Evolutionary conservation across 1,140 invertebrate species (phyloP), one percentile per base, ranked within the genome.

Genomic region (Centruroides sculpturatus): DNA sequence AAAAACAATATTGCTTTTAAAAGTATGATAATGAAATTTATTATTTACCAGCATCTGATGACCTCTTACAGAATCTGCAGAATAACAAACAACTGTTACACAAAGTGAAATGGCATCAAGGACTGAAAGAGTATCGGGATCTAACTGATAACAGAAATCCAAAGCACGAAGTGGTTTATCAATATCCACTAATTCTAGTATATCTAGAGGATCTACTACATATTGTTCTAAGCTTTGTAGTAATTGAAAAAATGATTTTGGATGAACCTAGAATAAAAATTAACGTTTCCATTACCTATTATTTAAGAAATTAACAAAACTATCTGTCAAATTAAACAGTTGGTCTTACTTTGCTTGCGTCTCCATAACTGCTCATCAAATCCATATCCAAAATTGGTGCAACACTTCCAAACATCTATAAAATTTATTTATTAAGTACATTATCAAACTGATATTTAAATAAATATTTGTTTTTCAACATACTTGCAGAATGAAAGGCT

Each of bases 31-130:
- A 57, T 47, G 23, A 51, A 36, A 35, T 4, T 35, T 35, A 48
- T 49, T 23, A 66, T 59, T 63, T 54, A 80, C 77, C 69, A 99
- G 78, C 95, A 99, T 99, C 76, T 99, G 96, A 74, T 94, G 91
- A 48, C 92, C 92, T 65, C 97, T 78, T 55, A 88, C 82, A 53
- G 93, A 94, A 75, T 98, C 94, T 12, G 94, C 87, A 1, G 94
- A 88, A 76, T 98, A 99, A 2, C 93, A 92, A 12, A 98, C 89
- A 0, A 99, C 94, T 81, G 97, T 97, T 0, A 98, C 93, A 71
- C 91, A 96, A 34, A 94, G 79, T 5, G 90, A 92, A 67, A 96
- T 92, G 66, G 89, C 93, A 72, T 97, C 92, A 41, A 96, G 73
- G 3, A 97, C 87, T 8, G 86, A 89, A 34, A 96, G 89, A 78